Conservation (phyloP, 2,113 vertebrate genomes). For the Arizona elegans region DNA sequence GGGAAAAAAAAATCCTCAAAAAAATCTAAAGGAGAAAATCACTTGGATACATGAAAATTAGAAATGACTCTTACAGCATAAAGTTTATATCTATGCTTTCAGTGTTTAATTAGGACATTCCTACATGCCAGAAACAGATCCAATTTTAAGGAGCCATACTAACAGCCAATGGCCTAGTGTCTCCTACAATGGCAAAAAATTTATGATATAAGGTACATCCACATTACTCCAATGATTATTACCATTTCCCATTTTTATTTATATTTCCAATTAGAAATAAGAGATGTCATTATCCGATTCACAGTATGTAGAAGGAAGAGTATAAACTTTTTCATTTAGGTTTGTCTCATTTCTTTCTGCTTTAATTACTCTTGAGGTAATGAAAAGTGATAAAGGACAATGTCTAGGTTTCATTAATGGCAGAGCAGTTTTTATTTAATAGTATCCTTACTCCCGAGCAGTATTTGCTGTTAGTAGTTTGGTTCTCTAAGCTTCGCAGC, state of each 20-base stretch:
- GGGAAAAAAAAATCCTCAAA: fast-evolving
- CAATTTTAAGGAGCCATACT: background rate
- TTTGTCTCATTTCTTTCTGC: constrained; percentile 35
- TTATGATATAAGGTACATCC: background rate
- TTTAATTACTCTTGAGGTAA: constrained; percentile 43
- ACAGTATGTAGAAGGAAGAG: constrained; percentile 26
- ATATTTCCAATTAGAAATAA: background rate
- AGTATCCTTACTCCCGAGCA: background rate
- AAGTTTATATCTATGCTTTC: constrained; percentile 5
- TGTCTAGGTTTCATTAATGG: background rate
- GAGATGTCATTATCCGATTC: background rate
- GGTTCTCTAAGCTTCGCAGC: background rate
- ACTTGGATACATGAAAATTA: background rate
- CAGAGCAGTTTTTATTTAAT: constrained; percentile 24
- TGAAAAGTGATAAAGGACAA: constrained; percentile 30
- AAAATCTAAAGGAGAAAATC: constrained; percentile 22
- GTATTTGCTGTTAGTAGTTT: background rate
- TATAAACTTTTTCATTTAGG: constrained; percentile 25
- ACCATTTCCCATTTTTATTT: background rate
- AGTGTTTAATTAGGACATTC: background rate
- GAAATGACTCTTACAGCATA: background rate
- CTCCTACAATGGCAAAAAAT: background rate
- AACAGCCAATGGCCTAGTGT: background rate
- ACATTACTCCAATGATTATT: fast-evolving
- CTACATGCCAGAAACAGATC: constrained; percentile 20